Evolutionary conservation across 1,140 invertebrate species (phyloP).

Genomic region (Kradibia gibbosae): DNA sequence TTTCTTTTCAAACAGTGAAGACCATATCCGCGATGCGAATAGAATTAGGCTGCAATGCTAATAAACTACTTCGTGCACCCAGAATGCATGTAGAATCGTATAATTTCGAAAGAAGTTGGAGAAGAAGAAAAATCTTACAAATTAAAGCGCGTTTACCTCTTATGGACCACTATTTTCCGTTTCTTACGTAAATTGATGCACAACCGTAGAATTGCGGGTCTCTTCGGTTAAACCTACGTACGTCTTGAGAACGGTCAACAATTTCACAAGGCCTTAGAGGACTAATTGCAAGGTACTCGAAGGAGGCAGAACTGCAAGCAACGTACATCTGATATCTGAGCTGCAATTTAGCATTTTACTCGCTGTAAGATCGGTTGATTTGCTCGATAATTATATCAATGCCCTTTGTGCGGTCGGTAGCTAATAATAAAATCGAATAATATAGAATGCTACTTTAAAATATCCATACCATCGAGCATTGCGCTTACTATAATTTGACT

Average conservation of each 20-base stretch:
- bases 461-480: background rate
- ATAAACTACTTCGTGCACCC: background rate
- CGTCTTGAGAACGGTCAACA: background rate
- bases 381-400: too few species aligned
- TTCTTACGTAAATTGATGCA: background rate
- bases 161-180: background rate
- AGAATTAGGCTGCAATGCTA: background rate
- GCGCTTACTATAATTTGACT: background rate
- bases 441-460: too few species aligned
- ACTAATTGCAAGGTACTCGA: background rate
- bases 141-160: background rate
- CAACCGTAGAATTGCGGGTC: background rate
- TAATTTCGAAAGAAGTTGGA: background rate
- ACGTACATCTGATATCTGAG: too few species aligned
- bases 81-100: background rate
- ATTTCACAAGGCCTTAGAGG: slow-evolving; percentile 17
- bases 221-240: background rate
- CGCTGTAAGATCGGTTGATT: too few species aligned
- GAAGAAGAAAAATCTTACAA: background rate
- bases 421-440: too few species aligned
- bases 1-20: background rate
- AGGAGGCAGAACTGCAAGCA: background rate
- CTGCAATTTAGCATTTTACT: too few species aligned
- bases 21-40: background rate
- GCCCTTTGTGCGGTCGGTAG: too few species aligned